These are phyloP conservation scores for Ailurus styani DNA, from an alignment of 2,113 vertebrate species.

Conservation along the genomic window DNA sequence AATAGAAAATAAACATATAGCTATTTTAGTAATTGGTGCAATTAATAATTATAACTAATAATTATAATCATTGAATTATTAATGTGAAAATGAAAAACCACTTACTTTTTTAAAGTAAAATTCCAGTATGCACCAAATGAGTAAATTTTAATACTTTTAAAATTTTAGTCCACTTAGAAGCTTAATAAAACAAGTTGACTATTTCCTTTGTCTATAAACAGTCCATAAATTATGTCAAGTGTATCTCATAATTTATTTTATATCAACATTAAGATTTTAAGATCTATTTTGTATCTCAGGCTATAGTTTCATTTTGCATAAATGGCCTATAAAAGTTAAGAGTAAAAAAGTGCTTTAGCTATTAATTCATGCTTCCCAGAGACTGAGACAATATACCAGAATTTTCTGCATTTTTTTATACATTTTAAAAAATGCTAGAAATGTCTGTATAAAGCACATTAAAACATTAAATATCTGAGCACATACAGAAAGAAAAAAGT, in stretches of 20 bases:
- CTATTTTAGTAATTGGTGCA: not conserved
- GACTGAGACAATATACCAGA: not conserved
- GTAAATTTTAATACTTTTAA: not conserved
- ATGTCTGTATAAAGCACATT: not conserved
- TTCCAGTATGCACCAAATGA: not conserved
- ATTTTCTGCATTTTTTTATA: not conserved
- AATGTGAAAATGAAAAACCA: not conserved
- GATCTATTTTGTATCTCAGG: constrained; percentile 8
- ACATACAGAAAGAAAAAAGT: not conserved
- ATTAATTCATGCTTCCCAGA: not conserved
- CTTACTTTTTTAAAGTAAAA: not conserved
- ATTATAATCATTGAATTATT: not conserved
- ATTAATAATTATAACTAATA: not conserved
- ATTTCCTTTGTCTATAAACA: not conserved
- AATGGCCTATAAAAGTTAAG: not conserved
- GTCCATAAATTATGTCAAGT: not conserved
- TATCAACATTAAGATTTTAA: constrained; percentile 28
- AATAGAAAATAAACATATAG: not conserved
- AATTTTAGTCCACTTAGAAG: not conserved
- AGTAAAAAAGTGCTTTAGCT: not conserved
- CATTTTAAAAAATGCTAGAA: not conserved
- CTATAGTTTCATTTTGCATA: not conserved
- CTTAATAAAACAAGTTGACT: not conserved
- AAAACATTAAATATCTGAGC: not conserved
- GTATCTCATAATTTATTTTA: constrained; percentile 18